Evolutionary conservation across 2,797 vertebrate genomes (phyloP), one percentile per base, ranked within the genome.

Genomic region (Tenualosa thibaudeaui): DNA sequence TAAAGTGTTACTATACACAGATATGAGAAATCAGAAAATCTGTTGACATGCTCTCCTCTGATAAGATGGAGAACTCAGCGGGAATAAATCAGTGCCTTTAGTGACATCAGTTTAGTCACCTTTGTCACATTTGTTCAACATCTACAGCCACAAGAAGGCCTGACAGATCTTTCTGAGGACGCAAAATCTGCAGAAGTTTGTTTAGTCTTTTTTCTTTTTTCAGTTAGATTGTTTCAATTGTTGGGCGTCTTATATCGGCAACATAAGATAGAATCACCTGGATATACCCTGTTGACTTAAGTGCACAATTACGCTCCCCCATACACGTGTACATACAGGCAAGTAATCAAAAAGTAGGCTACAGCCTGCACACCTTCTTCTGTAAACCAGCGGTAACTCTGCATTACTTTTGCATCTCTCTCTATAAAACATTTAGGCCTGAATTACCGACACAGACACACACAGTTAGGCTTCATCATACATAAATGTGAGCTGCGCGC

Each of bases 21-120:
- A 65, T 10, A 31, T 31, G 24, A 24, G 24, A 24, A 65, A 75
- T 43, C 31, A 40, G 68, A 17, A 31, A 17, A 75, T 75, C 1
- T 65, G 62, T 13, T n/a, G 24, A 75, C 13, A 31, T 5, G 6
- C 10, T 19, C 68, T 75, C 31, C 31, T 22, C 3, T 75, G 68
- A 2, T 19, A 5, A 75, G 40, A 75, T 75, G 5, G 40, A 43
- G 5, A 40, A 71, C 65, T 37, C 86, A 3, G 2, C 6, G 81
- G 22, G 81, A 90, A 88, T 88, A 87, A 68, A 62, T 43, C 51
- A 54, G 87, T 88, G 82, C 86, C 17, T 40, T 85, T 91, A 89
- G 90, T 90, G 88, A 84, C 87, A 86, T 88, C 1, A 46, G 46
- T 89, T 83, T 86, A 46, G 46, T 84, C 85, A 87, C 81, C 84